Base-by-base conservation (phyloP, 2,113 vertebrate species). In the Xiphophorus couchianus region DNA sequence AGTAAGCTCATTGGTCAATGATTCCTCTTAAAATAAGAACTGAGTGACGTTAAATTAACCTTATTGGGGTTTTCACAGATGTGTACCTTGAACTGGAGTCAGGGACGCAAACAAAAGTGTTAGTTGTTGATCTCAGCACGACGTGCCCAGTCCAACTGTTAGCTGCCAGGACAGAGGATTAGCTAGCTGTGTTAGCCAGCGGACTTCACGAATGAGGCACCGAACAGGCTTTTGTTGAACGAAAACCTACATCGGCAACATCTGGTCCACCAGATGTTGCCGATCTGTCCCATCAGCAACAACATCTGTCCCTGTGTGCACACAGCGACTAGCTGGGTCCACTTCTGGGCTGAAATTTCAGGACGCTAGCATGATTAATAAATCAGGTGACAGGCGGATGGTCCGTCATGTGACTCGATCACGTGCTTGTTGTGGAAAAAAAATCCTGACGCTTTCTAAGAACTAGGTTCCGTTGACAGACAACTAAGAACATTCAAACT, bases 361-460 rank as follows among this genome's bases (percentile, higher is more conserved):
- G 51, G 19, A 29, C 27, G 31, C 29, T 5, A 67, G 64, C 25
- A 15, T 30, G 11, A 33, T 19, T 28, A 19, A 4, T 65, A 4
- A 35, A 44, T 25, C 66, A 60, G 73, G 62, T 66, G 84, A 81
- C 83, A 88, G 83, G 83, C 78, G 83, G 72, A 73, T 83, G 77
- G 79, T 73, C 31, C 22, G 19, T 90, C 93, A 94, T 89, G 91
- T 94, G 94, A 95, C 69, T 70, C 4, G 3, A 25, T 94, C 93
- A 94, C 91, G 89, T 94, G 93, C 77, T 63, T 1, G 15, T 17
- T 64, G 39, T 67, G 51, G 5, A 69, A 9, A 11, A 33, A 69
- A 14, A 10, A 33, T 67, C 39, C 39, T n/a, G 13, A 0, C 14
- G 39, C 39, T 15, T 42, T 48, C 44, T 19, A 19, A 48, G 44